Conservation (phyloP, 1,140 invertebrate genomes). For the Heliconius congener region DNA sequence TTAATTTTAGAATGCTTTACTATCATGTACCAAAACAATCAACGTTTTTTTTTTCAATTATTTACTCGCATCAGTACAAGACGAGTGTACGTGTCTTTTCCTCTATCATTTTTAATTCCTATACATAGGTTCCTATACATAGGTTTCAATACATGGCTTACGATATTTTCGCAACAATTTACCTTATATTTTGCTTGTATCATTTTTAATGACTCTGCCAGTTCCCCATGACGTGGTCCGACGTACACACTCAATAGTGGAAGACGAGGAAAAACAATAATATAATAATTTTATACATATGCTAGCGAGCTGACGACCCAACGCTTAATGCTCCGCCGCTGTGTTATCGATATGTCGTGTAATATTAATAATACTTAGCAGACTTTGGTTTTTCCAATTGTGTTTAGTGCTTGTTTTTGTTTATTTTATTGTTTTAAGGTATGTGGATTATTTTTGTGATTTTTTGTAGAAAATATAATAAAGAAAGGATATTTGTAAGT, state of each 20-base stretch:
- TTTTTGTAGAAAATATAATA: not conserved
- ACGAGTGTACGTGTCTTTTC: not conserved
- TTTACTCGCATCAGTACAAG: not conserved
- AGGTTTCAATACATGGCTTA: not conserved
- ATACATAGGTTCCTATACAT: not conserved
- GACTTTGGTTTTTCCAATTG: constrained; percentile 3
- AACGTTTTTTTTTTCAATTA: not conserved
- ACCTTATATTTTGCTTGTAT: constrained; percentile 19
- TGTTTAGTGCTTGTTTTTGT: not conserved
- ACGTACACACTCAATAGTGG: not conserved
- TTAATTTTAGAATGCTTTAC: too few species aligned
- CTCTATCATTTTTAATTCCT: not conserved
- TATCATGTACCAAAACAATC: too few species aligned
- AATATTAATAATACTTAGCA: constrained; percentile 6
- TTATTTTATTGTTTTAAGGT: not conserved
- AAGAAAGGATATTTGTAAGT: not conserved
- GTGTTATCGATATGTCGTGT: constrained; percentile 13
- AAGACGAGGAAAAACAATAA: constrained; percentile 34
- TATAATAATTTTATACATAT: not conserved
- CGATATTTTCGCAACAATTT: constrained; percentile 18
- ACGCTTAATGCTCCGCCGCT: not conserved
- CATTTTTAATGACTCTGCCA: constrained; percentile 18
- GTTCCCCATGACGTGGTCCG: constrained; percentile 36
- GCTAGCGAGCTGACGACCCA: not conserved
- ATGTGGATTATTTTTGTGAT: not conserved